Conservation (phyloP, 2,113 vertebrate genomes). For the Chrysochloris asiatica region DNA sequence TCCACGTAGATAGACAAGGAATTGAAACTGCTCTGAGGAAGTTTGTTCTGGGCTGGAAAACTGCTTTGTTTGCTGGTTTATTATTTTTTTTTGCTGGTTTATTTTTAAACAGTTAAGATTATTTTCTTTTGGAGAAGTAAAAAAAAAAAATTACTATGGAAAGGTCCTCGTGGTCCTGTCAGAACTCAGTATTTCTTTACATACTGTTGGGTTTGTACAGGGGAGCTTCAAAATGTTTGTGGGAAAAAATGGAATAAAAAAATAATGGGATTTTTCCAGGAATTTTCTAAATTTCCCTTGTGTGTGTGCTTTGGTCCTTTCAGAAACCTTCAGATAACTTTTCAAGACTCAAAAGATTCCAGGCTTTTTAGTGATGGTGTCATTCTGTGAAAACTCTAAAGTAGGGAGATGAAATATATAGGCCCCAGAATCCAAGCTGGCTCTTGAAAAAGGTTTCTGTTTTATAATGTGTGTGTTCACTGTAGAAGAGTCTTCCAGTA, state of each 20-base stretch:
- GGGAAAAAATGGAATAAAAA: too few species aligned
- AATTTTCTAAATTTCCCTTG: too few species aligned
- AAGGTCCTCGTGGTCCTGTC: not conserved
- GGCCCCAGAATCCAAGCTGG: not conserved
- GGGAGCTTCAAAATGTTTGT: too few species aligned
- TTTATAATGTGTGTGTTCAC: not conserved
- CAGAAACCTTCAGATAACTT: too few species aligned
- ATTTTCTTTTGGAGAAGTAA: not conserved
- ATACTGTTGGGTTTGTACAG: not conserved
- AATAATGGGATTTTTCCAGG: too few species aligned
- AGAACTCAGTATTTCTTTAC: not conserved
- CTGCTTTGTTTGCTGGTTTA: not conserved
- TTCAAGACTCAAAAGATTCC: conserved; percentile 15
- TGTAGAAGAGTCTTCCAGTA: not conserved
- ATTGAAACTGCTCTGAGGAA: conserved; percentile 49
- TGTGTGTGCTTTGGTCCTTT: too few species aligned
- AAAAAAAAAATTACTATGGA: not conserved
- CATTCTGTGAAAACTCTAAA: conserved; percentile 19
- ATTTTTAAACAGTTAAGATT: not conserved
- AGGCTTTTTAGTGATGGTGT: not conserved
- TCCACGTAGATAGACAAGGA: not conserved
- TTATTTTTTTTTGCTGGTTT: not conserved
- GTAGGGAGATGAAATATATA: not conserved
- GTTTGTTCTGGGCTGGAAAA: conserved; percentile 17
- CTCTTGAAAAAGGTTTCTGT: not conserved